A percentile compares a stretch with the other conserved stretches of the same genome.
Evolutionary conservation across 2,888 invertebrate genomes (phyloP).

Genomic region (Deilephila elpenor): DNA sequence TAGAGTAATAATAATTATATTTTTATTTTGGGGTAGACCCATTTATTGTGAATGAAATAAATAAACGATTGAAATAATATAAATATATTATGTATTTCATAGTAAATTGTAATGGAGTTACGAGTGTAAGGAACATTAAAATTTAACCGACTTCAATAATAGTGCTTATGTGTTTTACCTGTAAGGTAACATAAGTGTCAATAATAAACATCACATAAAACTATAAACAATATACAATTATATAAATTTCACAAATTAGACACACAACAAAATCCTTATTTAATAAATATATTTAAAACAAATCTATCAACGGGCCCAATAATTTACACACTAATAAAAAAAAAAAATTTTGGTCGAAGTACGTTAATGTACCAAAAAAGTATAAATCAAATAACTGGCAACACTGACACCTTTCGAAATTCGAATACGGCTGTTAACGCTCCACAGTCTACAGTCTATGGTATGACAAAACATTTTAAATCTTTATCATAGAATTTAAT

Average conservation of each 20-base stretch:
- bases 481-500: not conserved
- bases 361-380: conserved; percentile 34
- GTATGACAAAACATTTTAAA: not conserved
- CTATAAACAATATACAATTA: not conserved
- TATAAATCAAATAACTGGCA: conserved; percentile 41
- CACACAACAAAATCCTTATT: not conserved
- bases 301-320: conserved; percentile 15
- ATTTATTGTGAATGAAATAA: too few relatives aligned
- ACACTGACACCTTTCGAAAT: conserved; percentile 29
- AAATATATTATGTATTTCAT: too few relatives aligned
- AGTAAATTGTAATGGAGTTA: too few relatives aligned
- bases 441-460: not conserved
- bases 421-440: not conserved
- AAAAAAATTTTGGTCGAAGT: conserved; percentile 42
- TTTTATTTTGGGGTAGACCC: too few relatives aligned
- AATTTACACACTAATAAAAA: conserved; percentile 32
- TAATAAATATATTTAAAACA: conserved; percentile 34
- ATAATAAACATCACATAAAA: not conserved
- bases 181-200: not conserved
- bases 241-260: not conserved
- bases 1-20: too few relatives aligned
- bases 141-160: too few relatives aligned
- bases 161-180: too few relatives aligned
- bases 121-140: too few relatives aligned
- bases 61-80: too few relatives aligned